Percentiles rank a stretch among this genome's conserved stretches.
These are phyloP conservation scores for Myrmecophaga tridactyla DNA, from an alignment of 2,113 vertebrate species.

Conservation along the genomic window DNA sequence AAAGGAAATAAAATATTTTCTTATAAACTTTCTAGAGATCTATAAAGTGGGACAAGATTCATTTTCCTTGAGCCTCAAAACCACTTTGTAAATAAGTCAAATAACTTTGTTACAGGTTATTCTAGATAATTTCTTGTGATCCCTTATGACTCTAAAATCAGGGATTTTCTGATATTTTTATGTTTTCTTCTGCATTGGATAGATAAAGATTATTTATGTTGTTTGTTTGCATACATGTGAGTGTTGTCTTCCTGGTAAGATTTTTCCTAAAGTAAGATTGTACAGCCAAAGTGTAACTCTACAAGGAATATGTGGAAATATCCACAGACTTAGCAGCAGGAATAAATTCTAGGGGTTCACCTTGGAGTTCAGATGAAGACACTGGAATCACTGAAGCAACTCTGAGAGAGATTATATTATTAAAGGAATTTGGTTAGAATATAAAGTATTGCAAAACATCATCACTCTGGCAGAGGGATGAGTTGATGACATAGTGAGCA, in stretches of 20 bases:
- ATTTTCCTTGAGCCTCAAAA: background rate
- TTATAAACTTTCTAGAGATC: background rate
- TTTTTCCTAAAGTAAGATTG: constrained; percentile 21
- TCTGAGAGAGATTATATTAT: constrained; percentile 56
- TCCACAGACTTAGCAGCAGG: constrained; percentile 47
- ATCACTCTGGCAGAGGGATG: background rate
- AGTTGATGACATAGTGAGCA: background rate
- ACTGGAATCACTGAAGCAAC: constrained; percentile 18
- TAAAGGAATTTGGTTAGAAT: constrained; percentile 53
- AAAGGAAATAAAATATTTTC: background rate
- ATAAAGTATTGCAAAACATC: constrained; percentile 34
- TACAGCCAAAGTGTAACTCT: background rate
- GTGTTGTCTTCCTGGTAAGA: background rate
- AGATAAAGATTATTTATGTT: background rate
- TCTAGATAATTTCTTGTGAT: background rate
- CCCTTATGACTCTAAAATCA: background rate
- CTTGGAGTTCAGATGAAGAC: constrained; percentile 61
- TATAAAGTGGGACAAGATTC: background rate
- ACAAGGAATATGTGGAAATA: constrained; percentile 38
- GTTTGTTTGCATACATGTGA: too few relatives aligned
- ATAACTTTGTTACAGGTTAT: background rate
- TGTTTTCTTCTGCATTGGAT: background rate
- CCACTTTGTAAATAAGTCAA: background rate
- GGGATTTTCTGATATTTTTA: background rate
- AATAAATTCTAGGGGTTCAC: constrained; percentile 47